Percentiles rank a stretch among this genome's conserved stretches.
These are phyloP conservation scores for Alces alces DNA, from an alignment of 2,113 vertebrate genomes.

Conservation along the genomic window DNA sequence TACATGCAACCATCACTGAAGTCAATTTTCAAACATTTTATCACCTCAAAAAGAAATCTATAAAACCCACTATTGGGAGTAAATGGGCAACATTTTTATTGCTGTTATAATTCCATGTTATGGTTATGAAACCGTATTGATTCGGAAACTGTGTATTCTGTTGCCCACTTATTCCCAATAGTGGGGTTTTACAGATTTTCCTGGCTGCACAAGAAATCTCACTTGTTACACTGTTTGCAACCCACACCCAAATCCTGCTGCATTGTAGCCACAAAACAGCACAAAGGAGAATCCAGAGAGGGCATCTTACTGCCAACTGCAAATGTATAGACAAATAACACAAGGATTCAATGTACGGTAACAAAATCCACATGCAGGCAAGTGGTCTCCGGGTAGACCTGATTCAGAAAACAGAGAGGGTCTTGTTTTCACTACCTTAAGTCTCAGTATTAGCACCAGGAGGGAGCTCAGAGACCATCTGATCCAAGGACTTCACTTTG, in stretches of 20 bases:
- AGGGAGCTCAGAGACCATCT: background rate
- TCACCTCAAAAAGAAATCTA: background rate
- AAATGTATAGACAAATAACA: background rate
- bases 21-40: background rate
- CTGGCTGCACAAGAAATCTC: background rate
- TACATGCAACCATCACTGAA: background rate
- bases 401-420: background rate
- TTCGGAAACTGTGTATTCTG: background rate
- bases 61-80: background rate
- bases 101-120: background rate
- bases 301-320: background rate
- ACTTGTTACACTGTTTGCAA: background rate
- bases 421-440: background rate
- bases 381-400: background rate
- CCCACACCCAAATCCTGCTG: background rate
- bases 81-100: background rate
- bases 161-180: background rate
- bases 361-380: background rate
- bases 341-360: fast-evolving
- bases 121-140: background rate
- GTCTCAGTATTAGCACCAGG: background rate
- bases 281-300: background rate
- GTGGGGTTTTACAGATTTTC: background rate
- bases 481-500: background rate
- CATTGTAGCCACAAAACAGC: too few relatives aligned